Percentiles rank a stretch among this genome's conserved stretches.
These are phyloP conservation scores for Harpegnathos saltator DNA, from an alignment of 1,140 invertebrate genomes.

Conservation along the genomic window DNA sequence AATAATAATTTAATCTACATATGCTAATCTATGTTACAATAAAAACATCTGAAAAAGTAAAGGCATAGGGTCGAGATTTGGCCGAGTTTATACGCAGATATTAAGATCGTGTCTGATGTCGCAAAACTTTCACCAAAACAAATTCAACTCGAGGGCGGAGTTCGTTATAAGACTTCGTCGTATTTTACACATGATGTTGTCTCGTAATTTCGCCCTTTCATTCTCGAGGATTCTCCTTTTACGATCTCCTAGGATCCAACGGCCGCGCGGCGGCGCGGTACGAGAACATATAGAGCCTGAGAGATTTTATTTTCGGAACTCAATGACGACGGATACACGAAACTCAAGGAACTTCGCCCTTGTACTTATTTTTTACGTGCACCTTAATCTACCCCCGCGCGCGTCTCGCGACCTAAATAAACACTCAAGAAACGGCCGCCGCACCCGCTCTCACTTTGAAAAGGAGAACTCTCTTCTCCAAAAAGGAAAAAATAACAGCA, in stretches of 20 bases:
- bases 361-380: conserved; percentile 45
- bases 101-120: not conserved
- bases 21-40: not conserved
- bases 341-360: conserved; percentile 27
- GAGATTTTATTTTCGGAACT: conserved; percentile 51
- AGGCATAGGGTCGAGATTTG: not conserved
- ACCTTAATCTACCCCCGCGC: conserved; percentile 39
- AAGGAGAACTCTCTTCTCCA: conserved; percentile 1
- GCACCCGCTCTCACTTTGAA: not conserved
- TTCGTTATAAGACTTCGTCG: not conserved
- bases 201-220: conserved; percentile 17
- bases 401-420: conserved; percentile 39
- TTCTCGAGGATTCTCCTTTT: conserved; percentile 30
- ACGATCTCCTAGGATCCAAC: conserved; percentile 21
- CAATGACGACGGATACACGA: conserved; percentile 29
- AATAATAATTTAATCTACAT: conserved; percentile 15
- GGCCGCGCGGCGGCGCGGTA: too few species aligned
- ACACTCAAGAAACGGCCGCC: conserved; percentile 7
- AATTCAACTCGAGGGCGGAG: conserved; percentile 5
- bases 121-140: not conserved
- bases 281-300: conserved; percentile 4
- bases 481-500: not conserved
- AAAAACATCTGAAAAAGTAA: conserved; percentile 13
- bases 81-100: not conserved
- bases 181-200: conserved; percentile 32